Conservation (phyloP, 1,140 invertebrate genomes). For the Telenomus remus region DNA sequence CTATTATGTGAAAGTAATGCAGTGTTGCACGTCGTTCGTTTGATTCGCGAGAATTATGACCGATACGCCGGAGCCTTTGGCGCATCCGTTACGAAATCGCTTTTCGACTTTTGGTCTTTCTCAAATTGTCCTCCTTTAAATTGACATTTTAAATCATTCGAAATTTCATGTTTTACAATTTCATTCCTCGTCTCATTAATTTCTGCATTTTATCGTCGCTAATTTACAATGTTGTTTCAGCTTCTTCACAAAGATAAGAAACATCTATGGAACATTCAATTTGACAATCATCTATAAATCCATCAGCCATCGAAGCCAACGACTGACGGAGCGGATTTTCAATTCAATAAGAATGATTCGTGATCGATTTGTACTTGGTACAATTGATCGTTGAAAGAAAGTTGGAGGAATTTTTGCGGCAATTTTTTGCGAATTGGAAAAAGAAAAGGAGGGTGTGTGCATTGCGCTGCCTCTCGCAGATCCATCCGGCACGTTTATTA, state of each 20-base stretch:
- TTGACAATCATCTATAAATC: neutral
- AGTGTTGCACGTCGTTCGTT: slow-evolving; percentile 51
- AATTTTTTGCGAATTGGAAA: neutral
- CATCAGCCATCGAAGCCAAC: neutral
- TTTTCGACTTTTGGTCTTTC: slow-evolving; percentile 1
- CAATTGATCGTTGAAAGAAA: slow-evolving; percentile 4
- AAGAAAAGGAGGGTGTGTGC: slow-evolving; percentile 28
- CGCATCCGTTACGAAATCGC: slow-evolving; percentile 46
- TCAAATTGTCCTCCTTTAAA: too few species aligned
- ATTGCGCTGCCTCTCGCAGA: slow-evolving; percentile 21
- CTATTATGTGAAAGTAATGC: slow-evolving; percentile 56
- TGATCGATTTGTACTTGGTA: slow-evolving; percentile 17
- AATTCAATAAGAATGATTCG: slow-evolving; percentile 18
- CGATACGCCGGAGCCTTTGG: slow-evolving; percentile 26
- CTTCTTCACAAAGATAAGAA: too few species aligned
- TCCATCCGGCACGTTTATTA: slow-evolving; percentile 59
- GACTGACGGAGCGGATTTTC: slow-evolving; percentile 8
- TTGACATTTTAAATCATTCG: too few species aligned
- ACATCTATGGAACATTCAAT: neutral
- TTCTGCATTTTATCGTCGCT: too few species aligned
- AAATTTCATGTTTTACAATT: too few species aligned
- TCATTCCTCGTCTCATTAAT: too few species aligned
- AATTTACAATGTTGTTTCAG: too few species aligned
- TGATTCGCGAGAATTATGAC: slow-evolving; percentile 44
- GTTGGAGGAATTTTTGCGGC: slow-evolving; percentile 25